Evolutionary conservation across 2,797 vertebrate species (phyloP).

Genomic region (Parauchenoglanis punctatus): DNA sequence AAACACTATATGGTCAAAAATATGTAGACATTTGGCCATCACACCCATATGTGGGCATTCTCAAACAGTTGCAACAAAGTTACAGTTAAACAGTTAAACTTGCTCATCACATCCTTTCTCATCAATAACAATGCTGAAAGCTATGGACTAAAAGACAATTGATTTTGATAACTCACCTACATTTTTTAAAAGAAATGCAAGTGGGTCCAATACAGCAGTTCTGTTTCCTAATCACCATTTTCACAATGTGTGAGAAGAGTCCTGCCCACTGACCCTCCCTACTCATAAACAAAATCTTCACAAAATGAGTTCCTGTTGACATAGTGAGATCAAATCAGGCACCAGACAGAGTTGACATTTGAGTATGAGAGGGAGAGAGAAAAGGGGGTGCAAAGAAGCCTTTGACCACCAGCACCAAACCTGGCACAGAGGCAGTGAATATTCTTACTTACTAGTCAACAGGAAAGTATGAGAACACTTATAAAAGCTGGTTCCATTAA

Average conservation of each 20-base stretch:
- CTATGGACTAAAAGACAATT: not conserved
- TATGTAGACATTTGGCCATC: not conserved
- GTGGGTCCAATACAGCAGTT: not conserved
- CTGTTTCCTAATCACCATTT: not conserved
- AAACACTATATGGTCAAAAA: not conserved
- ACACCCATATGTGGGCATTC: not conserved
- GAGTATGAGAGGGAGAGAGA: not conserved
- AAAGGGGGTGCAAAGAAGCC: conserved; percentile 11
- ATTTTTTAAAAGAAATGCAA: not conserved
- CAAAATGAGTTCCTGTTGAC: conserved; percentile 32
- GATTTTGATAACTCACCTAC: not conserved
- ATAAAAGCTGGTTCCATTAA: no score
- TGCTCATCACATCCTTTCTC: not conserved
- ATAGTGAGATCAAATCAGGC: conserved; percentile 24
- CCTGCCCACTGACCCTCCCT: not conserved
- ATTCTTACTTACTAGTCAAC: no score
- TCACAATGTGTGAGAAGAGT: not conserved
- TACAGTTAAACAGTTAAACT: not conserved
- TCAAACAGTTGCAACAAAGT: no score
- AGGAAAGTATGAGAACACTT: no score
- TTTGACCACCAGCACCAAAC: conserved; percentile 2
- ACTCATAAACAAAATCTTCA: not conserved
- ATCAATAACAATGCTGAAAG: not conserved
- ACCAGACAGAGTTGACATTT: conserved; percentile 6
- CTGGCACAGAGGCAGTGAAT: conserved; percentile 4